These are phyloP conservation scores for Andrena chrysosceles DNA, from an alignment of 2,888 invertebrate genomes.

Conservation along the genomic window DNA sequence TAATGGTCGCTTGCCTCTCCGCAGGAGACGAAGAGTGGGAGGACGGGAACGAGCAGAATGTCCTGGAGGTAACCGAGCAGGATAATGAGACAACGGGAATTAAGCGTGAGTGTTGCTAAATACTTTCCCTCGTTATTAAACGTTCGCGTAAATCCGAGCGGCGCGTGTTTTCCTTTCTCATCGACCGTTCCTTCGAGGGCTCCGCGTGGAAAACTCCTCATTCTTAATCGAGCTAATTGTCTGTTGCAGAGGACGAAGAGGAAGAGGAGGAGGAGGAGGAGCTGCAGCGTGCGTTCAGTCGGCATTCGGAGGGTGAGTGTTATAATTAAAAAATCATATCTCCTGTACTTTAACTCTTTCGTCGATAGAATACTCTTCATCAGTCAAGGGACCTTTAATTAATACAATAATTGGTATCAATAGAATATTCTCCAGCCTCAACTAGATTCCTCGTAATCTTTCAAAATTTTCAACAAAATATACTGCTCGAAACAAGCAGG, in stretches of 20 bases:
- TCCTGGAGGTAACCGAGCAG: constrained; percentile 77
- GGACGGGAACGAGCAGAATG: constrained; percentile 77
- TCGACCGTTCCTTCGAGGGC: not conserved
- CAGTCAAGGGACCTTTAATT: not conserved
- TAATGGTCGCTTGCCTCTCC: constrained; percentile 70
- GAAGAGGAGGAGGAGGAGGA: constrained; percentile 79
- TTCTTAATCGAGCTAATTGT: not conserved
- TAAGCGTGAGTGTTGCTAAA: constrained; percentile 76
- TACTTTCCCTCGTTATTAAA: constrained; percentile 44
- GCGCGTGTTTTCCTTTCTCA: not conserved
- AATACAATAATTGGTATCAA: too few species aligned
- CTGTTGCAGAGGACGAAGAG: constrained; percentile 66
- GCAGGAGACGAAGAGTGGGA: constrained; percentile 83
- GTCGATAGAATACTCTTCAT: not conserved
- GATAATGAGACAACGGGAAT: constrained; percentile 76
- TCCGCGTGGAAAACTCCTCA: not conserved
- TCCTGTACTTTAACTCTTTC: not conserved
- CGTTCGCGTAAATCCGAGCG: constrained; percentile 25
- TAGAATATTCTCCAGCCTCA: too few species aligned
- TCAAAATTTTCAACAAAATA: too few species aligned
- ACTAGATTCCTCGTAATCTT: too few species aligned
- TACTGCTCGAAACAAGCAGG: too few species aligned
- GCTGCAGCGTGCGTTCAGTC: constrained; percentile 78
- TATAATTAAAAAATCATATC: not conserved
- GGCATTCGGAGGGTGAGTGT: constrained; percentile 77